phyloP scores from a whole-genome alignment of 2,888 invertebrate species.

The Zeuzera pyrina region DNA sequence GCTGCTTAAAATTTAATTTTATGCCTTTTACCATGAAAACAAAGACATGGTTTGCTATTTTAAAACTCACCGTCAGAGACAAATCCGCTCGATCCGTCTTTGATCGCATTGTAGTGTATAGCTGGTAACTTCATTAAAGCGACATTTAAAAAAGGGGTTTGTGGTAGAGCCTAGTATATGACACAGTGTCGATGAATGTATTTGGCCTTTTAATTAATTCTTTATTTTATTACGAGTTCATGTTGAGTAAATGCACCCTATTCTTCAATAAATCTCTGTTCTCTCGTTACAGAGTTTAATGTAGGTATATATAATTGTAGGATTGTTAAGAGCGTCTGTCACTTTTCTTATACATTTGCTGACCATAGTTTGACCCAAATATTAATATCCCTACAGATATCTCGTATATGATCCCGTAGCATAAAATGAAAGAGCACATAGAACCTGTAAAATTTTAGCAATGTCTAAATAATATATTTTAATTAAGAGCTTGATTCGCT shows the following conservation, averaged over 20 bases:
- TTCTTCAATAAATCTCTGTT: slow-evolving; percentile 14
- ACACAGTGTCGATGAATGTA: slow-evolving; percentile 14
- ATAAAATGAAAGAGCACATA: no score
- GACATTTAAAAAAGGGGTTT: no score
- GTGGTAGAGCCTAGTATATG: no score
- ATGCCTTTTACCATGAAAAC: slow-evolving; percentile 15
- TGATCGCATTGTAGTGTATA: slow-evolving; percentile 10
- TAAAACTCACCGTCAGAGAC: slow-evolving; percentile 3
- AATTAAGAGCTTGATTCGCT: no score
- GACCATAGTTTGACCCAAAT: no score
- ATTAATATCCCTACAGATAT: no score
- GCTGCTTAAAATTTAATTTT: slow-evolving; percentile 15
- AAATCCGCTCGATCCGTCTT: slow-evolving; percentile 12
- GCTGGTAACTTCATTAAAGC: no score
- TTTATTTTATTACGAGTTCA: slow-evolving; percentile 6
- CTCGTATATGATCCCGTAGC: no score
- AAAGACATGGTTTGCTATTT: slow-evolving; percentile 14
- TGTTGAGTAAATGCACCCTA: slow-evolving; percentile 9
- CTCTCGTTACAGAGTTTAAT: slow-evolving; percentile 12
- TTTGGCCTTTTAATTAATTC: slow-evolving; percentile 15
- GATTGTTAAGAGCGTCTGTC: slow-evolving; percentile 13
- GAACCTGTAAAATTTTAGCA: no score
- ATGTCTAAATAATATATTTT: no score
- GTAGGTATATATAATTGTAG: slow-evolving; percentile 14
- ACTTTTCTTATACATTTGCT: slow-evolving; percentile 11